Conservation (phyloP, 2,888 invertebrate genomes). For the Nymphalis urticae region DNA sequence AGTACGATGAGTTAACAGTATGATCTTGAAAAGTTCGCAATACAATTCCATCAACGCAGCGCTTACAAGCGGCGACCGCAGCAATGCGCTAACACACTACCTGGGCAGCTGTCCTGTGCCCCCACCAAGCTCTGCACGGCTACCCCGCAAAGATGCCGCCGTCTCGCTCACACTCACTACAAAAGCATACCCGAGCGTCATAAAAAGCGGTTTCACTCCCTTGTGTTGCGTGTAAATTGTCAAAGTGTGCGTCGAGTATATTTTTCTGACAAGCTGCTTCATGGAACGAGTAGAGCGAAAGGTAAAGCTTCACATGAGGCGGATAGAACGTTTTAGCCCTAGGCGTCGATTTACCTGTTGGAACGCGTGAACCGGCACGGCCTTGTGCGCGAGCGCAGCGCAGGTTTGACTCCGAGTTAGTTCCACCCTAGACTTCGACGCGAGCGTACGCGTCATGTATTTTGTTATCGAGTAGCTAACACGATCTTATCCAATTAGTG, state of each 20-base stretch:
- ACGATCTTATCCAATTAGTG: constrained; percentile 79
- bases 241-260: constrained; percentile 68
- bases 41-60: constrained; percentile 70
- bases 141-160: constrained; percentile 69
- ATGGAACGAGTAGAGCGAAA: constrained; percentile 59
- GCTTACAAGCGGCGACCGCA: constrained; percentile 76
- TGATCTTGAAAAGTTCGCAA: constrained; percentile 63
- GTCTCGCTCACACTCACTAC: constrained; percentile 65
- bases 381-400: constrained; percentile 83
- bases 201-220: constrained; percentile 77
- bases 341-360: constrained; percentile 79
- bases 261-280: constrained; percentile 76
- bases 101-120: constrained; percentile 77
- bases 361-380: constrained; percentile 83
- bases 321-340: constrained; percentile 62
- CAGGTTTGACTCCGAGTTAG: constrained; percentile 75
- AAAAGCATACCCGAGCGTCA: constrained; percentile 68
- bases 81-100: constrained; percentile 74
- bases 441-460: constrained; percentile 69
- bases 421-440: constrained; percentile 78
- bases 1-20: constrained; percentile 53
- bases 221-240: constrained; percentile 57
- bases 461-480: constrained; percentile 55
- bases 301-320: constrained; percentile 57
- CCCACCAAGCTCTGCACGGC: constrained; percentile 67